Evolutionary conservation across 2,797 vertebrate genomes (phyloP), one percentile per base, ranked within the genome.

Genomic region (Alosa sapidissima): DNA sequence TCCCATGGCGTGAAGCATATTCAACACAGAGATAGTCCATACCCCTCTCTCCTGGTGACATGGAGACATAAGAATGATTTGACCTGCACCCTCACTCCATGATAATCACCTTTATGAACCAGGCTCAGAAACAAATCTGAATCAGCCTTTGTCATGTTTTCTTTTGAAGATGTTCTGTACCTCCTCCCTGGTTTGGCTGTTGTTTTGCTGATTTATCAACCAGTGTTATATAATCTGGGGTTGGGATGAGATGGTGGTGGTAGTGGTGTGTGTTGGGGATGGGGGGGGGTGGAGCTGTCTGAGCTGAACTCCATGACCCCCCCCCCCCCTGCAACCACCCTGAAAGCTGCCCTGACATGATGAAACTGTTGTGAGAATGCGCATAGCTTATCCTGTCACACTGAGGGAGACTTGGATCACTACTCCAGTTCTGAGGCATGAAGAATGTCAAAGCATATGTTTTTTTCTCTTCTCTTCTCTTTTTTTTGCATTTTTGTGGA

Each of bases 351-450:
- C 1, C 8, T 21, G 47, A 62, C 65, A 55, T 52, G 87, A 36
- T 47, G 10, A 47, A 45, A 75, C 51, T 84, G 24, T 33, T 84
- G 13, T 81, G 28, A 47, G 68, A n/a, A 58, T 72, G 21, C 3
- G 75, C 82, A 52, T 78, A 78, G 36, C 16, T 78, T 78, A 78
- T 78, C 72, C 72, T 78, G 72, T 78, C 72, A 78, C 14, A 78
- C 41, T 78, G 36, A 45, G 14, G 6, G 72, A 19, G 72, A 24
- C 58, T 62, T 62, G 58, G 65, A 16, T 36, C 11, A 72, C 65
- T 72, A 33, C 65, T 72, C 65, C 65, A 11, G 3, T 14, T 36
- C 33, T 72, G 28, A 72, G 65, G 28, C 28, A 72, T 72, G 65
- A 72, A 72, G 65, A 68, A 68, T 68, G 9, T 68, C 62, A 5